Base-by-base conservation (phyloP, 2,888 invertebrate species). In the Erebia epiphron region DNA sequence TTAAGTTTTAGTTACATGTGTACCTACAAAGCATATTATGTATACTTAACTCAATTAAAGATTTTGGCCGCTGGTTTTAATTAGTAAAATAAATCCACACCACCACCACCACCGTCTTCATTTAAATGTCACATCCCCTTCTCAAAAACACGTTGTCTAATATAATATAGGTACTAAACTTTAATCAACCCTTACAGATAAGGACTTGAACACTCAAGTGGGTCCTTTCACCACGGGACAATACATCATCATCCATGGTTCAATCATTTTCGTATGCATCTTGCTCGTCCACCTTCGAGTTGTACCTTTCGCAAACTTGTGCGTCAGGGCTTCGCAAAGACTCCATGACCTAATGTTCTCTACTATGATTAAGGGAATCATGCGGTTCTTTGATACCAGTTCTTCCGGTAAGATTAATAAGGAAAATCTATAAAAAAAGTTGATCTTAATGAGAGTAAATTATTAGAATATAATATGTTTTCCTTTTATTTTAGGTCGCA, bases 371-470 rank as follows among this genome's bases (percentile, higher is more conserved):
- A 87, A 83, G 73, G 93, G 93, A 8, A 85, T 94, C 69, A 93
- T 93, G 91, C 79, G 94, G 63, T 98, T 98, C 86, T 98, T 98
- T 82, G 97, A 98, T 80, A 96, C 95, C 0, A 98, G 98, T 85
- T 97, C 98, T 2, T 95, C 96, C 77, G 93, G 93, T 92, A 81
- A 73, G 72, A 49, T 10, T n/a, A 21, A 5, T 3, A 35, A 0
- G 35, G 35, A 35, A 35, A 35, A 35, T 35, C 35, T 35, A 35
- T 35, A 35, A 35, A 26, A 26, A 35, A 0, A 35, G 5, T 35
- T 26, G 3, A 26, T 3, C 26, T 26, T 3, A 26, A 26, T 26
- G 26, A 35, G 35, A 35, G 35, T 35, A 35, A 35, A 35, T 35
- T 35, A 7, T 35, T 61, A 46, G 46, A 13, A 14, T 57, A 1